Evolutionary conservation across 1,140 invertebrate genomes (phyloP).

Genomic region (Trachelipus rathkii): DNA sequence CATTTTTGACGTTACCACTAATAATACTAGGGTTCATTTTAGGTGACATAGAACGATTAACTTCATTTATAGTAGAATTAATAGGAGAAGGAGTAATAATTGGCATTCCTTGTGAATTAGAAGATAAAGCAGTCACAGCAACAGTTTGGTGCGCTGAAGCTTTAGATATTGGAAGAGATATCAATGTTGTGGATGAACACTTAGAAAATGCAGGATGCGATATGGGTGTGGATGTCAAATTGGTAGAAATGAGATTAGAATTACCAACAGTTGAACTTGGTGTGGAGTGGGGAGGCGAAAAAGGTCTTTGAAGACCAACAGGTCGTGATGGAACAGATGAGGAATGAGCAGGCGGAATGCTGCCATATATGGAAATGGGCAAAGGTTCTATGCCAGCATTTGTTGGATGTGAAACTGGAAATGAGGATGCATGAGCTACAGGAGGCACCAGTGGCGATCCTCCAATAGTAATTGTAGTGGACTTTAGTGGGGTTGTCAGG

Average conservation of each 20-base stretch:
- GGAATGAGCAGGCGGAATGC: neutral
- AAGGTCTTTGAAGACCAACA: neutral
- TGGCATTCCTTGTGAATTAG: neutral
- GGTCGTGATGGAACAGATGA: neutral
- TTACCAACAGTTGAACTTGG: neutral
- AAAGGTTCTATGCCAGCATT: neutral
- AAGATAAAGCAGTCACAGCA: neutral
- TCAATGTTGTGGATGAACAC: neutral
- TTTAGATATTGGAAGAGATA: neutral
- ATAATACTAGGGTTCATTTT: neutral
- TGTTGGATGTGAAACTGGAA: neutral
- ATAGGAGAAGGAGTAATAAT: neutral
- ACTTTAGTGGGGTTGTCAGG: no score
- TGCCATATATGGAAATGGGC: neutral
- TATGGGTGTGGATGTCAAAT: neutral
- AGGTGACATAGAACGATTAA: neutral
- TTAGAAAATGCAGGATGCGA: neutral
- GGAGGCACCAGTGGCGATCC: neutral
- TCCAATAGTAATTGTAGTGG: no score
- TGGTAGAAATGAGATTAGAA: neutral
- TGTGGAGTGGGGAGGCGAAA: neutral
- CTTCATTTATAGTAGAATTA: neutral
- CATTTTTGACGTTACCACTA: neutral
- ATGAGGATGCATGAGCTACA: neutral
- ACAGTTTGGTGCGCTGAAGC: neutral